A percentile compares a stretch with the other conserved stretches of the same genome.
Conservation (phyloP, 1,140 invertebrate species). For the Drosophila athabasca region DNA sequence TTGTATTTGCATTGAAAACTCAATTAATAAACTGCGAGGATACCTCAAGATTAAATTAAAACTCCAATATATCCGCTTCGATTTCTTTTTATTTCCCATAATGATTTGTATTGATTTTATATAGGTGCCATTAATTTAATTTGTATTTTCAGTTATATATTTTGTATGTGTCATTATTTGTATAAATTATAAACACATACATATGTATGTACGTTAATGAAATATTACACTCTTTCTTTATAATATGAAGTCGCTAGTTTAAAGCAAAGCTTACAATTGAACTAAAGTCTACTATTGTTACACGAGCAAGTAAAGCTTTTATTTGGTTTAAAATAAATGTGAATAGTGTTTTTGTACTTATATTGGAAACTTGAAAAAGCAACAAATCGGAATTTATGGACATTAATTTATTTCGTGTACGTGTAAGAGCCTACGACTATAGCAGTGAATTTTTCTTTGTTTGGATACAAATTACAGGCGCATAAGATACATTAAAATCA, state of each 20-base stretch:
- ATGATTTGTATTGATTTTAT: slow-evolving; percentile 23
- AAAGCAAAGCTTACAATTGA: slow-evolving; percentile 17
- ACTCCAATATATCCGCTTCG: not conserved
- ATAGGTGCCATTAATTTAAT: slow-evolving; percentile 32
- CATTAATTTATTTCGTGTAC: slow-evolving; percentile 10
- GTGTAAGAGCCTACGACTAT: not conserved
- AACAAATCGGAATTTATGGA: not conserved
- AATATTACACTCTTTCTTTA: slow-evolving; percentile 30
- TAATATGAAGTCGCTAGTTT: slow-evolving; percentile 12
- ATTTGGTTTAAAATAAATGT: slow-evolving; percentile 39
- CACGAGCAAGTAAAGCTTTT: slow-evolving; percentile 58
- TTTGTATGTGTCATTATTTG: slow-evolving; percentile 12
- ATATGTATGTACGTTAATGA: too few species aligned
- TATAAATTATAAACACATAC: slow-evolving; percentile 26
- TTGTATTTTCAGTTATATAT: slow-evolving; percentile 22
- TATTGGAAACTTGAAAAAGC: slow-evolving; percentile 5
- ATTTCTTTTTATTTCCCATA: slow-evolving; percentile 27
- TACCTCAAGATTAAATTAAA: not conserved
- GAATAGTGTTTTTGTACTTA: slow-evolving; percentile 14
- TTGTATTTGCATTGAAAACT: not conserved
- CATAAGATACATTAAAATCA: slow-evolving; percentile 3
- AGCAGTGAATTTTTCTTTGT: slow-evolving; percentile 12
- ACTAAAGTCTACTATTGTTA: slow-evolving; percentile 37
- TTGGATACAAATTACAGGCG: slow-evolving; percentile 2
- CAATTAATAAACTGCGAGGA: not conserved